Evolutionary conservation across 2,888 invertebrate species (phyloP).

Genomic region (Diaphora mendica): DNA sequence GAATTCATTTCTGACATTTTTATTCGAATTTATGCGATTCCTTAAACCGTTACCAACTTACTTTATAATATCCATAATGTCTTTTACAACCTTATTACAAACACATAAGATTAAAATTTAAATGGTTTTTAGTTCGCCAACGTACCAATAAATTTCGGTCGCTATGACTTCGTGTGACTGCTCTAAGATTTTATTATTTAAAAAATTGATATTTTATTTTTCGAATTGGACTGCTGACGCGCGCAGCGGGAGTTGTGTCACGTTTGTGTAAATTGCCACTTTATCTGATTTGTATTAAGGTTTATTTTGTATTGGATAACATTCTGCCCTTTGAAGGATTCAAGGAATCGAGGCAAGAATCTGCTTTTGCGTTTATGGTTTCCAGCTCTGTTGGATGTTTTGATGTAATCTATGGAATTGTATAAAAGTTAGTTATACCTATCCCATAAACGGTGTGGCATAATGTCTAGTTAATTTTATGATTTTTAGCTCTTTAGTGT

Average conservation of each 20-base stretch:
- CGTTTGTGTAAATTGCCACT: slow-evolving; percentile 52
- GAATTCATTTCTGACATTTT: slow-evolving; percentile 85
- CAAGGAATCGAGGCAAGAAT: slow-evolving; percentile 75
- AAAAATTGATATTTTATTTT: slow-evolving; percentile 85
- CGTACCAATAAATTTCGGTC: slow-evolving; percentile 56
- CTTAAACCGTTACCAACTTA: slow-evolving; percentile 59
- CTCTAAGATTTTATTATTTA: slow-evolving; percentile 85
- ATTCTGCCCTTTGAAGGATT: slow-evolving; percentile 67
- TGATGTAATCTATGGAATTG: slow-evolving; percentile 72
- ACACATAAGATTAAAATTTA: slow-evolving; percentile 62
- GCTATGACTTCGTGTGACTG: slow-evolving; percentile 78
- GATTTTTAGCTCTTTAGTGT: not conserved
- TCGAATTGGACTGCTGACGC: slow-evolving; percentile 81
- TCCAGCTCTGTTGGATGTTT: slow-evolving; percentile 70
- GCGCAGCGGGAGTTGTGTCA: slow-evolving; percentile 75
- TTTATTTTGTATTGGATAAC: slow-evolving; percentile 51
- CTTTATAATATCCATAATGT: slow-evolving; percentile 22
- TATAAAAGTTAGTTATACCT: slow-evolving; percentile 47
- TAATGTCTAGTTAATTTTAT: slow-evolving; percentile 11
- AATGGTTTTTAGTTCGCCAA: slow-evolving; percentile 37
- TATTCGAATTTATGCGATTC: slow-evolving; percentile 84
- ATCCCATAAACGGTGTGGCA: slow-evolving; percentile 32
- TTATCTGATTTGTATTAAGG: slow-evolving; percentile 53
- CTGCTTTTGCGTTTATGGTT: slow-evolving; percentile 62
- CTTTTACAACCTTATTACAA: slow-evolving; percentile 50